phyloP scores from a whole-genome alignment of 1,140 invertebrate genomes.

The Sitodiplosis mosellana region DNA sequence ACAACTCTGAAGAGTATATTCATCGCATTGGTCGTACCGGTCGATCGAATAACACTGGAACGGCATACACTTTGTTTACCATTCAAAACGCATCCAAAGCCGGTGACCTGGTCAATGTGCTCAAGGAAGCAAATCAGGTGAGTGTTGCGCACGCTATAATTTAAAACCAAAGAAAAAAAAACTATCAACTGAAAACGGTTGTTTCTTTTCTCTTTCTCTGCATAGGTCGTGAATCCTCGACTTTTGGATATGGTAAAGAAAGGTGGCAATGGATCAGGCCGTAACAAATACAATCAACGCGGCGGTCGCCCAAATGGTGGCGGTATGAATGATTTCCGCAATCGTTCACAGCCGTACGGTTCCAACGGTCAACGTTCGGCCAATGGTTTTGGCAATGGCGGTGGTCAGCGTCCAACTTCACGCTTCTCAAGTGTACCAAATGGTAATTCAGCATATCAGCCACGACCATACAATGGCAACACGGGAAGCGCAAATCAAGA shows the following conservation, averaged over 20 bases:
- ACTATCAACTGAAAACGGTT: background rate
- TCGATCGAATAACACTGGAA: slow-evolving; percentile 83
- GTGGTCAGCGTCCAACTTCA: background rate
- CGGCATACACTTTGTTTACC: slow-evolving; percentile 98
- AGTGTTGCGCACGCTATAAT: background rate
- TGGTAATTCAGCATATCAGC: no score
- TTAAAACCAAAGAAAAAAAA: background rate
- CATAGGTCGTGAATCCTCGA: slow-evolving; percentile 35
- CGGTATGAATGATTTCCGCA: background rate
- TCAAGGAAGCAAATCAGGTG: slow-evolving; percentile 90
- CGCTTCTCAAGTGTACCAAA: background rate
- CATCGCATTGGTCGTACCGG: slow-evolving; percentile 98
- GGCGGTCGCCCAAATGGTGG: slow-evolving; percentile 6
- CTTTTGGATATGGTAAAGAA: slow-evolving; percentile 33
- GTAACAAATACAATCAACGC: background rate
- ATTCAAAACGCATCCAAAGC: slow-evolving; percentile 85
- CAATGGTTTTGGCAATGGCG: background rate
- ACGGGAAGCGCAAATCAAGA: no score
- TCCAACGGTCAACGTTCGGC: background rate
- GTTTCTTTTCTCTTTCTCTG: background rate
- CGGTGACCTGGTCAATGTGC: slow-evolving; percentile 74
- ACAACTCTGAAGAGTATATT: slow-evolving; percentile 97
- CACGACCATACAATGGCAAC: no score
- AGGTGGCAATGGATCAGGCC: slow-evolving; percentile 11
- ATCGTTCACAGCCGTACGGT: no score